These are phyloP conservation scores for Erythrolamprus reginae DNA, from an alignment of 2,113 vertebrate genomes.

Conservation along the genomic window DNA sequence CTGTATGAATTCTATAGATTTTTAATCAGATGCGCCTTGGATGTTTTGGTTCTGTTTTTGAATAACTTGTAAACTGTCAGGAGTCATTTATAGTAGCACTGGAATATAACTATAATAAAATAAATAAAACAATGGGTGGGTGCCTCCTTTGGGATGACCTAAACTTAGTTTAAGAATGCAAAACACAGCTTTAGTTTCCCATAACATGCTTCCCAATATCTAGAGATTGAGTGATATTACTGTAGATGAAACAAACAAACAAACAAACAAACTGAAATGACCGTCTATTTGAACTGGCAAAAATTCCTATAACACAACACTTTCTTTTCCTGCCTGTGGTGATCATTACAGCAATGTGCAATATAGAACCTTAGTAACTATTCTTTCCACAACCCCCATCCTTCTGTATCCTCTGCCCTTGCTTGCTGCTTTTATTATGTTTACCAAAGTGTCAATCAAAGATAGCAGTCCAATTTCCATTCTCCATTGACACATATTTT, in stretches of 20 bases:
- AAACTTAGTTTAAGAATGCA: background rate
- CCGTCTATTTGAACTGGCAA: background rate
- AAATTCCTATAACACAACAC: background rate
- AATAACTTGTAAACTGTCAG: background rate
- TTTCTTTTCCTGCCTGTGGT: background rate
- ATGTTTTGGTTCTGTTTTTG: background rate
- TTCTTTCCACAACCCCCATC: background rate
- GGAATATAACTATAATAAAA: background rate
- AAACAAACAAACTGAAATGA: background rate
- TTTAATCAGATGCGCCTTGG: background rate
- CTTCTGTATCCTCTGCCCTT: background rate
- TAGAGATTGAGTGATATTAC: background rate
- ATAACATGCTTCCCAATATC: background rate
- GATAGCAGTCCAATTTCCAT: slow-evolving; percentile 27
- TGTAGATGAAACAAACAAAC: background rate
- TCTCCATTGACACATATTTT: background rate
- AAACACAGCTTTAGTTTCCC: background rate
- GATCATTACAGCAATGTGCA: background rate
- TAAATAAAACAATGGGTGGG: background rate
- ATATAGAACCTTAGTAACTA: background rate
- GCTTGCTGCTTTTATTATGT: slow-evolving; percentile 53
- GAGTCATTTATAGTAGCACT: background rate
- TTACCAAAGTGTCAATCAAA: slow-evolving; percentile 65
- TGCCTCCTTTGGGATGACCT: background rate
- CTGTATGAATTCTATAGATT: background rate